A percentile compares a stretch with the other conserved stretches of the same genome.
Evolutionary conservation across 1,140 invertebrate genomes (phyloP).

Genomic region (Drosophila malerkotliana): DNA sequence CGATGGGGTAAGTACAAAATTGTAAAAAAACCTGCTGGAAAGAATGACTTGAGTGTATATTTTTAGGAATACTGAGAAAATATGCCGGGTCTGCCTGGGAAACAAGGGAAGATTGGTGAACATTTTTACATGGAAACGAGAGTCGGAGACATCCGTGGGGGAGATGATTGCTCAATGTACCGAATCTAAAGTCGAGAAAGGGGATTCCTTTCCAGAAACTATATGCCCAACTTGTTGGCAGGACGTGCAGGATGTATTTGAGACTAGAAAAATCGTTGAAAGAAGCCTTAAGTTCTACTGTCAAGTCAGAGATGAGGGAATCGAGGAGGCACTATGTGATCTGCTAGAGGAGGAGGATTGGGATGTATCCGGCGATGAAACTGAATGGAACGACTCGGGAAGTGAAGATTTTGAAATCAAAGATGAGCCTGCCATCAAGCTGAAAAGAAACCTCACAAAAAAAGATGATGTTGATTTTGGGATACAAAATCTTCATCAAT

Average conservation of each 20-base stretch:
- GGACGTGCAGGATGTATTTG: constrained; percentile 11
- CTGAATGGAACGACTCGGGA: not conserved
- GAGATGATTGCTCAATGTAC: constrained; percentile 30
- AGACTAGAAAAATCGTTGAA: not conserved
- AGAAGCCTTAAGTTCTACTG: constrained; percentile 24
- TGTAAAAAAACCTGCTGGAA: too few relatives aligned
- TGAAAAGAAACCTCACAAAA: not conserved
- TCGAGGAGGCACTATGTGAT: constrained; percentile 10
- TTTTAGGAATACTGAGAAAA: constrained; percentile 9
- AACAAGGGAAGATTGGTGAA: not conserved
- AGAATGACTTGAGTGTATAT: not conserved
- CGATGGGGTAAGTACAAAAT: not conserved
- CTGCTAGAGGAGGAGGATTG: constrained; percentile 27
- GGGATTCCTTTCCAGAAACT: constrained; percentile 15
- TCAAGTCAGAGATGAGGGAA: constrained; percentile 13
- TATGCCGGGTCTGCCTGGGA: constrained; percentile 21
- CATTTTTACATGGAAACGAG: constrained; percentile 11
- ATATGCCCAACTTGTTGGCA: constrained; percentile 14
- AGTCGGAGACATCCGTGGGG: not conserved
- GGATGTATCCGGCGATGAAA: not conserved
- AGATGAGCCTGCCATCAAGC: not conserved
- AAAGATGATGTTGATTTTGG: not conserved
- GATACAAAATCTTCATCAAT: not conserved
- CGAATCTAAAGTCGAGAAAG: not conserved
- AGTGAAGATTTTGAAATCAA: not conserved